These are phyloP conservation scores for Synanthedon vespiformis DNA, from an alignment of 2,888 invertebrate species.

Conservation along the genomic window DNA sequence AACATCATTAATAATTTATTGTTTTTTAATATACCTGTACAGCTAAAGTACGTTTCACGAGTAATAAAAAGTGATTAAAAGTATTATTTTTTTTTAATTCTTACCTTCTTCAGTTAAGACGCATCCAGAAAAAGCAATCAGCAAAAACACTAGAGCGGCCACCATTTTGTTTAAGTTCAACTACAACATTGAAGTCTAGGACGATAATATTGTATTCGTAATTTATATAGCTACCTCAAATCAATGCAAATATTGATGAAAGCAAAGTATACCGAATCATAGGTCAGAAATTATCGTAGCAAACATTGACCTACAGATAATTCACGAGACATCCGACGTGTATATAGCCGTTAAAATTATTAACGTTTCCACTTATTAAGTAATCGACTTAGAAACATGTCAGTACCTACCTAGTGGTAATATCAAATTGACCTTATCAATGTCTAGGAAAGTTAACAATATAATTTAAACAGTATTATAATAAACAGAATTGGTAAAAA, in stretches of 20 bases:
- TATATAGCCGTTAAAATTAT: neutral
- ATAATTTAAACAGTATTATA: neutral
- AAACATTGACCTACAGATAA: neutral
- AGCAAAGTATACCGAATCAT: conserved; percentile 20
- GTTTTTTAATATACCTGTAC: too few species aligned
- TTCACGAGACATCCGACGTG: neutral
- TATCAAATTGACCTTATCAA: too few species aligned
- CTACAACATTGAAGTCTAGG: conserved; percentile 6
- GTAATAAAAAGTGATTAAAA: too few species aligned
- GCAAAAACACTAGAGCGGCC: conserved; percentile 7
- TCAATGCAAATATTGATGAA: conserved; percentile 3
- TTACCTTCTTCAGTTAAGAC: conserved; percentile 12
- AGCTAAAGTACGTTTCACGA: too few species aligned
- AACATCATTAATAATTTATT: too few species aligned
- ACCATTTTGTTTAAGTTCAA: conserved; percentile 9
- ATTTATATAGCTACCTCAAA: neutral
- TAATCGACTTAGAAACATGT: neutral
- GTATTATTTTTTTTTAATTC: neutral
- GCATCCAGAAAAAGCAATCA: conserved; percentile 10
- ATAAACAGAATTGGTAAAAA: too few species aligned
- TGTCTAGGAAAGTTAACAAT: too few species aligned
- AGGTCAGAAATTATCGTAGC: conserved; percentile 26
- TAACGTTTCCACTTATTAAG: too few species aligned
- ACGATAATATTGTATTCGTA: neutral
- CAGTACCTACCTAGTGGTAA: neutral